Base-by-base conservation (phyloP, 2,888 invertebrate species). In the Plusia festucae region DNA sequence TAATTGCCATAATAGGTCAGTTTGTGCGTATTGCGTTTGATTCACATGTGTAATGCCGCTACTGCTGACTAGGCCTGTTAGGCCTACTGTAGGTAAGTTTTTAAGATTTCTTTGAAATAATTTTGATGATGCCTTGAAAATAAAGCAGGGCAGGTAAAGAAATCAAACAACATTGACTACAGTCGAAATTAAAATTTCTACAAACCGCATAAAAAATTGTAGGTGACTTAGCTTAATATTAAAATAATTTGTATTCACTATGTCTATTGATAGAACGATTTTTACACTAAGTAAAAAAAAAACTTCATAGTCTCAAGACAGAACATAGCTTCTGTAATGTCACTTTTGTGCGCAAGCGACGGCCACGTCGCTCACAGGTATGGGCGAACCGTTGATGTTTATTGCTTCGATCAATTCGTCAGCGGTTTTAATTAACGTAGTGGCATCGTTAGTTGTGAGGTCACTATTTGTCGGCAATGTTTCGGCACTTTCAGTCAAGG, bases 171-270 rank as follows among this genome's bases (percentile, higher is more conserved):
- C 70, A 76, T 68, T 49, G 20, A 18, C 73, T 51, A 60, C 70
- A 68, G 55, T 70, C 70, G 30, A 80, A 82, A 84, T 76, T 60
- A 71, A 68, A 77, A 80, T 79, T 67, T 81, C 79, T 85, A 85
- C 51, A 82, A 83, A 83, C 72, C 74, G 69, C 73, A 78, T 77
- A 82, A 78, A 81, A 79, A 78, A 78, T 78, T 62, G 59, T 70
- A 77, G 78, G 44, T 78, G 76, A 69, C 79, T 83, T 81, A 81
- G 79, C 85, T 85, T 85, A 83, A 73, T 70, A 82, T 80, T 82
- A 86, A 76, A 85, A 82, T 78, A 82, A 70, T 79, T 79, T 83
- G 81, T 78, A 81, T 80, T 82, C 69, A 76, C 73, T 82, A 78
- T 65, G 60, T 71, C 75, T 78, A 83, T 73, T 71, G 70, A 78